Base-by-base conservation (phyloP, 2,888 invertebrate species). In the Onchidella celtica region DNA sequence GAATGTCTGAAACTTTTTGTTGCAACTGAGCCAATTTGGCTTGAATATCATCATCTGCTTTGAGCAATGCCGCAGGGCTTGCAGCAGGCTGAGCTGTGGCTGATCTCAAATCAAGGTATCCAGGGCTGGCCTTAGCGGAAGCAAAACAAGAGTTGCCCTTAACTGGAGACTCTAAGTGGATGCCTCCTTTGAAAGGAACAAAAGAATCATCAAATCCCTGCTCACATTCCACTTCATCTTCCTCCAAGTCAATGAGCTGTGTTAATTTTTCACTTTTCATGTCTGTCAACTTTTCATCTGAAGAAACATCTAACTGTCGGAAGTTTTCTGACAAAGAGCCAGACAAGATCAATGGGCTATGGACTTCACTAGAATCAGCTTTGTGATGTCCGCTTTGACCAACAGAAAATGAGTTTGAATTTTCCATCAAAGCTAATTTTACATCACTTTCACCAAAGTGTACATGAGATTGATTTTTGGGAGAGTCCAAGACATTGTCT, bases 81-180 rank as follows among this genome's bases (percentile, higher is more conserved):
- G 29, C 21, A 9, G 21, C 32, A 11, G 38, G 14, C 1, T 2
- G 63, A 40, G 27, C 6, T 32, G 29, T 63, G 40, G n/a, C 63
- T 29, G 40, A 65, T 59, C n/a, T 24, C 36, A n/a, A n/a, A n/a
- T n/a, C n/a, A n/a, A n/a, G n/a, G n/a, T n/a, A n/a, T n/a, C n/a
- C n/a, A n/a, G n/a, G n/a, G n/a, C 14, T 59, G 38, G 38, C 27
- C 9, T 24, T 73, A 2, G 36, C 34, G 11, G 59, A 61, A 57
- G 61, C 38, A 14, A 61, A 36, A 17, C 47, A 6, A 11, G 47
- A 11, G 34, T 27, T 61, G 2, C 34, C 34, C 38, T 61, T 59
- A 36, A 27, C n/a, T 36, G 73, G 73, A 59, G 73, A 59, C 27
- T 73, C 73, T 29, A 73, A 57, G 38, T n/a, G n/a, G 57, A 73